Conservation (phyloP, 1,140 invertebrate species). For the Melitaea cinxia region DNA sequence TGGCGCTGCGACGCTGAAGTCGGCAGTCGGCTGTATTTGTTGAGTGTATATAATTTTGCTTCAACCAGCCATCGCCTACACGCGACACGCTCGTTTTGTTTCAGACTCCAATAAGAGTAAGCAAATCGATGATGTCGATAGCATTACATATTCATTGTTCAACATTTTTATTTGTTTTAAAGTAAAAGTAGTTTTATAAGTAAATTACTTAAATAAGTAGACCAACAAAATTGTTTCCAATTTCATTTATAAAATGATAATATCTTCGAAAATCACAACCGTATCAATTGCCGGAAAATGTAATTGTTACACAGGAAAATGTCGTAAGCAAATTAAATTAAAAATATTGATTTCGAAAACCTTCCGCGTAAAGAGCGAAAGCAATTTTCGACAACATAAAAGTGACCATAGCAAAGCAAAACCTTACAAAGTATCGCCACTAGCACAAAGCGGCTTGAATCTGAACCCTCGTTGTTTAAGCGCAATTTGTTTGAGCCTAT, state of each 20-base stretch:
- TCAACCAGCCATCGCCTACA: slow-evolving; percentile 48
- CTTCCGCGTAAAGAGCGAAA: slow-evolving; percentile 23
- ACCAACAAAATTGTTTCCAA: too few species aligned
- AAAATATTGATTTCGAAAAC: not conserved
- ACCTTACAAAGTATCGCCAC: slow-evolving; percentile 52
- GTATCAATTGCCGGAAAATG: not conserved
- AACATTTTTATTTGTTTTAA: too few species aligned
- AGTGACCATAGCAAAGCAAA: slow-evolving; percentile 49
- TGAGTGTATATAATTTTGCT: slow-evolving; percentile 63
- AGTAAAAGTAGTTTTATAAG: slow-evolving; percentile 2
- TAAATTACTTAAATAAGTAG: not conserved
- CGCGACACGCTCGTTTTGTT: slow-evolving; percentile 50
- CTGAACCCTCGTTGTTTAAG: slow-evolving; percentile 49
- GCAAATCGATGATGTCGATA: slow-evolving; percentile 24
- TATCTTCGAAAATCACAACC: too few species aligned
- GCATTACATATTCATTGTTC: slow-evolving; percentile 6
- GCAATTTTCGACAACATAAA: slow-evolving; percentile 41
- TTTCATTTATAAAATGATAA: too few species aligned
- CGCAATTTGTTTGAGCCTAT: slow-evolving; percentile 64
- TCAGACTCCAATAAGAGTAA: slow-evolving; percentile 45
- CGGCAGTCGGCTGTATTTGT: slow-evolving; percentile 52
- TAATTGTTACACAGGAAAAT: not conserved
- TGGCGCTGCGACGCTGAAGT: slow-evolving; percentile 45
- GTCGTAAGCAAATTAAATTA: not conserved
- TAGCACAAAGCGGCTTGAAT: slow-evolving; percentile 46